These are phyloP conservation scores for Calyptommatus sinebrachiatus DNA, from an alignment of 2,113 vertebrate genomes.

Conservation along the genomic window DNA sequence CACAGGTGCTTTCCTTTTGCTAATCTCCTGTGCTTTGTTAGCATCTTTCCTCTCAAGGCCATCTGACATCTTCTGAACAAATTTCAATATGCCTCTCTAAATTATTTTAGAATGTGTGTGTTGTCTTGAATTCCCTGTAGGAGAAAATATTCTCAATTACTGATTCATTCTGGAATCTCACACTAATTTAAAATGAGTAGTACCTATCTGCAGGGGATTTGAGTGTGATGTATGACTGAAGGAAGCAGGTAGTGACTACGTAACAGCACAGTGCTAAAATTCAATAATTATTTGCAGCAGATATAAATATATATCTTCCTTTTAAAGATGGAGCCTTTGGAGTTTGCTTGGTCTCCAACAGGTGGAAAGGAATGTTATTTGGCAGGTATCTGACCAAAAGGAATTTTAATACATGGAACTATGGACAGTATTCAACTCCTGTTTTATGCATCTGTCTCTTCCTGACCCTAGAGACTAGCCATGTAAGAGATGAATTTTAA, in stretches of 20 bases:
- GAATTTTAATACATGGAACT: constrained; percentile 5
- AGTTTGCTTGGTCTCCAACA: neutral
- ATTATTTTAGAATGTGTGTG: neutral
- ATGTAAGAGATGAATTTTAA: neutral
- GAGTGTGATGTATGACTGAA: neutral
- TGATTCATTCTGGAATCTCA: neutral
- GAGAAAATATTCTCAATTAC: neutral
- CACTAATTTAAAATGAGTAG: neutral
- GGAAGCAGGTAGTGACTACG: neutral
- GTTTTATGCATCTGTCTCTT: neutral
- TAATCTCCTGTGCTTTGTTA: neutral
- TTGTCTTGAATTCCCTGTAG: neutral
- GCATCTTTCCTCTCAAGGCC: neutral
- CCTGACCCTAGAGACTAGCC: neutral
- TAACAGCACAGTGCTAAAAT: neutral
- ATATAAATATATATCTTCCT: neutral
- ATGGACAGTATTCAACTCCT: neutral
- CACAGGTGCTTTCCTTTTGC: neutral
- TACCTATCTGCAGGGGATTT: neutral
- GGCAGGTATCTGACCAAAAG: neutral
- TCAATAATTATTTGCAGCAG: neutral
- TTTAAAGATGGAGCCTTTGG: neutral
- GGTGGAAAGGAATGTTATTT: neutral
- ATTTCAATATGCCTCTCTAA: neutral
- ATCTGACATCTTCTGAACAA: neutral